phyloP scores from a whole-genome alignment of 2,797 vertebrate species.

The Benthosema pterotum region DNA sequence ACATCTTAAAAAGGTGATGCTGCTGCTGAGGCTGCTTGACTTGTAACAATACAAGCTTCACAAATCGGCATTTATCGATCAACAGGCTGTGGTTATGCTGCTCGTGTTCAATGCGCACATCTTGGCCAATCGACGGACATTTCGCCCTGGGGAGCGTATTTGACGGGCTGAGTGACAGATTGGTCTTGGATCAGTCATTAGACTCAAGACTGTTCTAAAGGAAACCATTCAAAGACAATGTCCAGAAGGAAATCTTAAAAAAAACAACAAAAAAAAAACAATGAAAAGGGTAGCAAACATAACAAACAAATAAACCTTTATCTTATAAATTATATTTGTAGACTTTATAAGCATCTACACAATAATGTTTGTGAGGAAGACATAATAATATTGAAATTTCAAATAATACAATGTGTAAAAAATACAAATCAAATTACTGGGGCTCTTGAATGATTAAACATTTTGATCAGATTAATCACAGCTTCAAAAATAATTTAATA shows the following conservation, averaged over 20 bases:
- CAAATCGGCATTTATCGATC: constrained; percentile 54
- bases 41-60: constrained; percentile 19
- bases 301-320: constrained; percentile 36
- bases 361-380: constrained; percentile 19
- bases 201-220: constrained; percentile 37
- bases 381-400: constrained; percentile 31
- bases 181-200: constrained; percentile 36
- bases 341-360: constrained; percentile 22
- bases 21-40: no score
- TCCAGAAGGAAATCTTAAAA: no score
- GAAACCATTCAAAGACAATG: constrained; percentile 42
- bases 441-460: no score
- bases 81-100: constrained; percentile 53
- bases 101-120: constrained; percentile 61
- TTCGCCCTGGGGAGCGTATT: constrained; percentile 35
- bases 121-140: constrained; percentile 49
- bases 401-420: no score
- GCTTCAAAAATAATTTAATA: no score
- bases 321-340: no score
- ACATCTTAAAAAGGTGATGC: no score
- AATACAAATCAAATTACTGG: no score
- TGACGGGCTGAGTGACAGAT: constrained; percentile 33
- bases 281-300: constrained; percentile 51
- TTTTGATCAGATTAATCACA: no score
- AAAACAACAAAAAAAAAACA: no score